These are phyloP conservation scores for Eupithecia inturbata DNA, from an alignment of 2,888 invertebrate species.

Conservation along the genomic window DNA sequence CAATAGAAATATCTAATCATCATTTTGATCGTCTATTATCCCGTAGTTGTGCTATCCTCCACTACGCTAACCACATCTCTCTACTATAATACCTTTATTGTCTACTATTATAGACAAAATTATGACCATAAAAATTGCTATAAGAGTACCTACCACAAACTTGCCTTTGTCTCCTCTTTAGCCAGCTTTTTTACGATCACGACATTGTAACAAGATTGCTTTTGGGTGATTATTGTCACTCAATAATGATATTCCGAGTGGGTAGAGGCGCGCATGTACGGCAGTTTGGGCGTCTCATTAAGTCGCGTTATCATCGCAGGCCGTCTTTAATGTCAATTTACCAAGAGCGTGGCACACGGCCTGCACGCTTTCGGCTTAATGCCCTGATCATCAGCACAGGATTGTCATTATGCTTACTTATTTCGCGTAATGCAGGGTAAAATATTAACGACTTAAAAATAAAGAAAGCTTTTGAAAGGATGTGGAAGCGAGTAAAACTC, in stretches of 20 bases:
- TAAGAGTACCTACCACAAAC: not conserved
- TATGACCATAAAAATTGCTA: not conserved
- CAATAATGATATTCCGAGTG: conserved; percentile 44
- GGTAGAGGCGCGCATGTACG: conserved; percentile 4
- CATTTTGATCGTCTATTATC: not conserved
- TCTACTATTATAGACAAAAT: not conserved
- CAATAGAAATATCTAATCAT: too few relatives aligned
- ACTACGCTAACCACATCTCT: not conserved
- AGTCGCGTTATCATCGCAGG: conserved; percentile 57
- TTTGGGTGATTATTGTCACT: conserved; percentile 31
- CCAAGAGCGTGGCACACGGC: conserved; percentile 44
- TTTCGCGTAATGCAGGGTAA: conserved; percentile 11
- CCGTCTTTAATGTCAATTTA: conserved; percentile 62
- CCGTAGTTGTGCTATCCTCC: not conserved
- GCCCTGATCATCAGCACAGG: conserved; percentile 9
- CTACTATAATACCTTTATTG: not conserved
- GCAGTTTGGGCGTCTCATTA: conserved; percentile 59
- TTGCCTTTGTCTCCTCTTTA: not conserved
- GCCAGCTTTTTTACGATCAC: not conserved
- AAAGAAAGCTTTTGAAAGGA: not conserved
- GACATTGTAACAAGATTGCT: not conserved
- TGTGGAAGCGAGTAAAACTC: not conserved
- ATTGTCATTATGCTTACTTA: conserved; percentile 17
- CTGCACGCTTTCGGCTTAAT: conserved; percentile 12
- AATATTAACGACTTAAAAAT: conserved; percentile 6